phyloP scores from a whole-genome alignment of 2,888 invertebrate species.

The Perdita meconis region DNA sequence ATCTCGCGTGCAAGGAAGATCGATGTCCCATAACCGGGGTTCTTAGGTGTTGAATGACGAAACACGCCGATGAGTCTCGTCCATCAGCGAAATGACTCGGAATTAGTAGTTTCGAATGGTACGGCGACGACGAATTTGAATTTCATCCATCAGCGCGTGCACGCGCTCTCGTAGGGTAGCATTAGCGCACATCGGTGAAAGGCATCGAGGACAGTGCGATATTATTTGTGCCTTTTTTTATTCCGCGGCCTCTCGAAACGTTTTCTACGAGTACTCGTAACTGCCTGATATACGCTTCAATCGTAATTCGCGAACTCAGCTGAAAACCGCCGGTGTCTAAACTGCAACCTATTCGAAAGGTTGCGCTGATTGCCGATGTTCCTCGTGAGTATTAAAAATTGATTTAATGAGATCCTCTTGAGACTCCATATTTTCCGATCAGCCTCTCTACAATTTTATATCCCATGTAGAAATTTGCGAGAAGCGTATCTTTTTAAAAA shows the following conservation, averaged over 20 bases:
- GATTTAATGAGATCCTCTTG: too few species aligned
- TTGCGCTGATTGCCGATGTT: conserved; percentile 31
- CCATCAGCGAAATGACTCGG: conserved; percentile 65
- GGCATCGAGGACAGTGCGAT: conserved; percentile 59
- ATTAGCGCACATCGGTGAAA: conserved; percentile 60
- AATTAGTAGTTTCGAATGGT: conserved; percentile 59
- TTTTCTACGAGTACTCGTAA: conserved; percentile 16
- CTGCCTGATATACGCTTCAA: conserved; percentile 19
- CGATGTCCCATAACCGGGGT: conserved; percentile 52
- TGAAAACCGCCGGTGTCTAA: conserved; percentile 15
- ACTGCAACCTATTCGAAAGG: conserved; percentile 32
- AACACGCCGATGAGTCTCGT: conserved; percentile 57
- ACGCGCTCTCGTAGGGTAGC: conserved; percentile 43
- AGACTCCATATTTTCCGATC: too few species aligned
- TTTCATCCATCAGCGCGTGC: conserved; percentile 57
- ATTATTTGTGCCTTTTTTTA: conserved; percentile 35
- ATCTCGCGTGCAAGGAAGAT: conserved; percentile 44
- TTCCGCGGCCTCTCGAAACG: conserved; percentile 8
- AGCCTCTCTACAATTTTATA: too few species aligned
- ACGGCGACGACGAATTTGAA: conserved; percentile 62
- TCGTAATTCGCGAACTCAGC: conserved; percentile 35
- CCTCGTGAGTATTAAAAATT: conserved; percentile 3
- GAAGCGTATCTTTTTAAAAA: too few species aligned
- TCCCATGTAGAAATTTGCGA: too few species aligned
- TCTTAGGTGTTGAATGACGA: conserved; percentile 67